These are phyloP conservation scores for Drosophila subsilvestris DNA, from an alignment of 2,888 invertebrate genomes.

Conservation along the genomic window DNA sequence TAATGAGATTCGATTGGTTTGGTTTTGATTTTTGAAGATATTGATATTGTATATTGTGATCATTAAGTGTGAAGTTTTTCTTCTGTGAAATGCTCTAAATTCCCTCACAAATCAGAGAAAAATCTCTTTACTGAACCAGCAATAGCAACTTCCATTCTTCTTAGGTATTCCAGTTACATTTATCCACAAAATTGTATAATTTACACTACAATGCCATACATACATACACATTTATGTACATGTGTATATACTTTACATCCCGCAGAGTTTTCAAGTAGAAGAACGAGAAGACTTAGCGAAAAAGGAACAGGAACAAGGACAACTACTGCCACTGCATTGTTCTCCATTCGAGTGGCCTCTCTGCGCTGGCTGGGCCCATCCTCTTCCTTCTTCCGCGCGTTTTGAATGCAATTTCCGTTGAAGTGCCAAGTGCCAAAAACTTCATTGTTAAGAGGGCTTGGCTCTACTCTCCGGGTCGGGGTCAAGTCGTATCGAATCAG, in stretches of 20 bases:
- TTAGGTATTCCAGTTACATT: background rate
- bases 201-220: background rate
- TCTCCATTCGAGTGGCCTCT: slow-evolving; percentile 15
- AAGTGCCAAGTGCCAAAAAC: slow-evolving; percentile 52
- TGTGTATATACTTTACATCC: slow-evolving; percentile 14
- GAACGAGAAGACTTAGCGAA: slow-evolving; percentile 4
- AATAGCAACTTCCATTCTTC: background rate
- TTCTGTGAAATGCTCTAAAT: too few species aligned
- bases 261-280: slow-evolving; percentile 41
- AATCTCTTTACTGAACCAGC: background rate
- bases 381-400: slow-evolving; percentile 42
- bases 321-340: slow-evolving; percentile 18
- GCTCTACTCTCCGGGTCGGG: slow-evolving; percentile 3
- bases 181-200: background rate
- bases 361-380: slow-evolving; percentile 21
- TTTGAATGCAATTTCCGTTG: slow-evolving; percentile 40
- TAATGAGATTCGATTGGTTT: background rate
- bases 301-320: slow-evolving; percentile 5
- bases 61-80: too few species aligned
- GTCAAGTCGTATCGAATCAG: slow-evolving; percentile 30
- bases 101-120: background rate
- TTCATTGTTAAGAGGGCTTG: slow-evolving; percentile 35
- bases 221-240: slow-evolving; percentile 10
- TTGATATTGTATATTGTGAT: too few species aligned
- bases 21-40: background rate